A percentile compares a stretch with the other conserved stretches of the same genome.
These are phyloP conservation scores for Frankliniella intonsa DNA, from an alignment of 2,888 invertebrate genomes.

Conservation along the genomic window DNA sequence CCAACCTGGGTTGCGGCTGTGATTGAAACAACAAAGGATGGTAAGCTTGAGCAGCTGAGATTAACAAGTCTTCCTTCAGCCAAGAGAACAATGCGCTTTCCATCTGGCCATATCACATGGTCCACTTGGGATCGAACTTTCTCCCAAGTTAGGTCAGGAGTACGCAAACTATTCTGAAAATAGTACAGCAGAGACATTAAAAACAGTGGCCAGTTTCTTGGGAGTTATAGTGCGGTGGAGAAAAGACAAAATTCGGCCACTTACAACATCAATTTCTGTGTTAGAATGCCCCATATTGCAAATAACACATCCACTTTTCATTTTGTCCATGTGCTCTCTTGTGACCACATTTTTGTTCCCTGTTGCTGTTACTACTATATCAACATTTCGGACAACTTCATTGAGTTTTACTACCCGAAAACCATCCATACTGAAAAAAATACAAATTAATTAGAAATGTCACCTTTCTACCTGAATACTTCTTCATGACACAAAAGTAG, in stretches of 20 bases:
- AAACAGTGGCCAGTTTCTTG: background rate
- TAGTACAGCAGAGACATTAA: constrained; percentile 31
- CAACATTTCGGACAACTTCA: constrained; percentile 86
- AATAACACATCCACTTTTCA: constrained; percentile 92
- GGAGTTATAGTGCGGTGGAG: background rate
- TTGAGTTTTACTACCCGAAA: constrained; percentile 91
- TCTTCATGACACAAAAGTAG: background rate
- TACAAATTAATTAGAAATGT: constrained; percentile 31
- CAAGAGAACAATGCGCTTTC: constrained; percentile 86
- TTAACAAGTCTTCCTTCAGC: constrained; percentile 96
- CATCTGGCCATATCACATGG: constrained; percentile 97
- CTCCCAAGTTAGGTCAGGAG: constrained; percentile 95
- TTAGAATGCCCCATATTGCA: constrained; percentile 98
- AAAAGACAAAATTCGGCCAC: constrained; percentile 40
- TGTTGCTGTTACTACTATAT: constrained; percentile 95
- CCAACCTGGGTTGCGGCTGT: constrained; percentile 87
- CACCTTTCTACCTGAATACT: background rate
- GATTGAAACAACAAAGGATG: constrained; percentile 96
- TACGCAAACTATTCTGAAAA: constrained; percentile 75
- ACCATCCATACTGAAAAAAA: constrained; percentile 80
- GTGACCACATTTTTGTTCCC: constrained; percentile 96
- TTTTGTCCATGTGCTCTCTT: constrained; percentile 91
- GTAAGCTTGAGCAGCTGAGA: constrained; percentile 92
- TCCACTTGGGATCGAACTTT: constrained; percentile 96
- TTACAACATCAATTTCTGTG: constrained; percentile 89